Base-by-base conservation (phyloP, 2,888 invertebrate species). In the Drosophila bunnanda region DNA sequence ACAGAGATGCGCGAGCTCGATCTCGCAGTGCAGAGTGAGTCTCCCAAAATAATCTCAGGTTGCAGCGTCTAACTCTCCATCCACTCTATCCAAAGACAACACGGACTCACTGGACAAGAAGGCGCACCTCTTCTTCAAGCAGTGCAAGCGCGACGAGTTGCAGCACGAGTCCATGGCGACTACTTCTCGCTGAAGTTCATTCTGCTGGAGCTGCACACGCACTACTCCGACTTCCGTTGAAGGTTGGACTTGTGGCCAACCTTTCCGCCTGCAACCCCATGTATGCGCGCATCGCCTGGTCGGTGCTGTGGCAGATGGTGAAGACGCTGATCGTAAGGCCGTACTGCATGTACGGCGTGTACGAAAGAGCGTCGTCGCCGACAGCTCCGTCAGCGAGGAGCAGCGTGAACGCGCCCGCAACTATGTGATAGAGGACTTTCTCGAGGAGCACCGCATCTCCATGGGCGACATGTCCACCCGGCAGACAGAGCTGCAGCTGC, bases 1-100 rank as follows among this genome's bases (percentile, higher is more conserved):
- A 98, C 98, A 32, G 98, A 99, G 94, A 98, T 99, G 96, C 95
- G 99, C 91, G 98, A 99, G 94, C 95, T 99, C 95, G 99, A 99
- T 93, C 94, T 98, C 88, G 96, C 98, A 85, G 98, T 99, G 82
- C 98, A 99, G 94, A 99, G 98, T 98, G 94, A 94, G 86, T 81
- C 25, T n/a, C 32, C 3, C 41, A 15, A 53, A 36, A 28, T 12
- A 54, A 56, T 17, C 17, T 7, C 13, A 15, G 12, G 2, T 56
- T 9, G 4, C 44, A 22, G 25, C 20, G 1, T 7, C n/a, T 12
- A n/a, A 25, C 4, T 13, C 17, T 17, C 1, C 4, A 2, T n/a
- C 13, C 39, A 9, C 28, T 28, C 2, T 4, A 20, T 41, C 28
- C 9, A 17, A 89, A 97, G 97, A 97, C 93, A 96, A 96, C 80